Conservation (phyloP, 2,113 vertebrate genomes). For the Nanorana parkeri region DNA sequence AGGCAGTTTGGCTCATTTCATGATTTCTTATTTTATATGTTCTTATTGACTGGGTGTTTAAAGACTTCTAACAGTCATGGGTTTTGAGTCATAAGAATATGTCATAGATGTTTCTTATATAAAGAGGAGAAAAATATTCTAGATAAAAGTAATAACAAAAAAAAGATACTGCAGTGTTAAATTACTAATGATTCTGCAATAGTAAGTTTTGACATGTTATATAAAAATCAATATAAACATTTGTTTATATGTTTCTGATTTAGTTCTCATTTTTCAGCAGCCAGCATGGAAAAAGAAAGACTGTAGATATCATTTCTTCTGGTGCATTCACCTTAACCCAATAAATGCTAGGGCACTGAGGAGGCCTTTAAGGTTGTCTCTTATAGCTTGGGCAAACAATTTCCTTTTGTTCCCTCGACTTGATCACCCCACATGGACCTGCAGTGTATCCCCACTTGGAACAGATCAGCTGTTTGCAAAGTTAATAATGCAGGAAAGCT, state of each 20-base stretch:
- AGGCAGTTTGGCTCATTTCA: constrained; percentile 4
- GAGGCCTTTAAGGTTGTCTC: too few species aligned
- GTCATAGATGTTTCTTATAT: not conserved
- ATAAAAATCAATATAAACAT: constrained; percentile 10
- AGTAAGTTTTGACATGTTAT: not conserved
- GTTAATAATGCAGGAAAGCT: too few species aligned
- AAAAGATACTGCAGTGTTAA: not conserved
- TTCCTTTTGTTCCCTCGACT: too few species aligned
- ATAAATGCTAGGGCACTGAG: too few species aligned
- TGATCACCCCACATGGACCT: too few species aligned
- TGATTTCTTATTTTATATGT: not conserved
- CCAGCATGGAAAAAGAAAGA: not conserved
- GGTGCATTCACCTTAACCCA: not conserved
- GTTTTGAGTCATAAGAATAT: not conserved
- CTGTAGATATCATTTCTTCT: not conserved
- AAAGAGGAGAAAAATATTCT: not conserved
- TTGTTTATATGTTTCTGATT: not conserved
- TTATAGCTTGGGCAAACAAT: too few species aligned
- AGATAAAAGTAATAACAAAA: constrained; percentile 1
- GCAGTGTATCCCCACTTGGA: too few species aligned
- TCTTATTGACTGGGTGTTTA: constrained; percentile 39
- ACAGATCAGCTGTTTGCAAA: too few species aligned
- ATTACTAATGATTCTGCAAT: not conserved
- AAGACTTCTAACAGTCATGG: not conserved
- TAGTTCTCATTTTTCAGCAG: not conserved